Evolutionary conservation across 1,140 invertebrate genomes (phyloP).

Genomic region (Coelopa frigida): DNA sequence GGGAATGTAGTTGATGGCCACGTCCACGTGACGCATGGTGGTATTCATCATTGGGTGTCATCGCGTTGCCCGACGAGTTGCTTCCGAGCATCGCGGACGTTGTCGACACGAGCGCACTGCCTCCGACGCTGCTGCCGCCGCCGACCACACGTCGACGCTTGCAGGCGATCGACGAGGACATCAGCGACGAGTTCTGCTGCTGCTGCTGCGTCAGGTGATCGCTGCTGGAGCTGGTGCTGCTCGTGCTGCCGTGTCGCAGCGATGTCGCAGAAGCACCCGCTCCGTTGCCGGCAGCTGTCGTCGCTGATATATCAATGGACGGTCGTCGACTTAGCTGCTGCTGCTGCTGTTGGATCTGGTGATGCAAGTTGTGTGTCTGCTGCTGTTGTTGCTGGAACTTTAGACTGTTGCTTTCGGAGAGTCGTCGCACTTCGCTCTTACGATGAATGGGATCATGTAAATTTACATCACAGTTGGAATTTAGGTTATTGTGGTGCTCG

Average conservation of each 20-base stretch:
- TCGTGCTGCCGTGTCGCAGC: constrained; percentile 25
- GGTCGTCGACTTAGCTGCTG: constrained; percentile 37
- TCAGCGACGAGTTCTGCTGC: neutral
- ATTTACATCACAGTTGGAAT: constrained; percentile 43
- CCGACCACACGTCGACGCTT: constrained; percentile 13
- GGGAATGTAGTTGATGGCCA: constrained; percentile 44
- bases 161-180: constrained; percentile 9
- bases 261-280: constrained; percentile 15
- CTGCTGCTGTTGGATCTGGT: constrained; percentile 17
- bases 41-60: constrained; percentile 29
- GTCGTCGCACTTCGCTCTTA: constrained; percentile 34
- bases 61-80: neutral
- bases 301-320: constrained; percentile 39
- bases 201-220: constrained; percentile 11
- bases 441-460: constrained; percentile 39
- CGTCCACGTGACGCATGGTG: constrained; percentile 37
- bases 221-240: constrained; percentile 13
- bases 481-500: constrained; percentile 17
- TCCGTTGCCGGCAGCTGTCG: constrained; percentile 22
- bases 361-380: constrained; percentile 11
- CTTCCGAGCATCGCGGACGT: neutral
- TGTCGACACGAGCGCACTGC: constrained; percentile 1
- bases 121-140: neutral
- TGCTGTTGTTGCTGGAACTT: constrained; percentile 13
- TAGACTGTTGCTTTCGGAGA: constrained; percentile 24